phyloP scores from a whole-genome alignment of 2,113 vertebrate genomes.

The Myocastor coypus region DNA sequence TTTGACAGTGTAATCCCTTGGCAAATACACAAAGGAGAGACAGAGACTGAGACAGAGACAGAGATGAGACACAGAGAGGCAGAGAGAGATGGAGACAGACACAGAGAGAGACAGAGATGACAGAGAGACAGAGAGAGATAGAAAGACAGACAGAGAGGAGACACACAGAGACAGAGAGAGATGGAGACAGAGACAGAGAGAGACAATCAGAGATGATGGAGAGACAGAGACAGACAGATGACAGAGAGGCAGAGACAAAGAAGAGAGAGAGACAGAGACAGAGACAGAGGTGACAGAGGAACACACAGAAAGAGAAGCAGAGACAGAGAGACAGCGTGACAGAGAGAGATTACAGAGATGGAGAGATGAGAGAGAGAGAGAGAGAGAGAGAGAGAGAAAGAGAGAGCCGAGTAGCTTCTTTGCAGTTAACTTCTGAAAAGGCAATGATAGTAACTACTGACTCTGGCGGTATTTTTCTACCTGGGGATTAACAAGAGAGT shows the following conservation, averaged over 20 bases:
- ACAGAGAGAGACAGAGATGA: no score
- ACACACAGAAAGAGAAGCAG: no score
- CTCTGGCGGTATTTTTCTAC: background rate
- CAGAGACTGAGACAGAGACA: background rate
- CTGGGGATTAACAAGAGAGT: background rate
- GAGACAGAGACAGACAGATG: no score
- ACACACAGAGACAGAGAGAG: no score
- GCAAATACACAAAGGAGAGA: conserved; percentile 8
- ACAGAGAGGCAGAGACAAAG: background rate
- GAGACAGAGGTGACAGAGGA: no score
- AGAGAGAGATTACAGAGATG: no score
- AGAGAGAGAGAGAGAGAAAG: background rate
- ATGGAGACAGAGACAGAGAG: no score
- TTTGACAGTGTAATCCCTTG: background rate
- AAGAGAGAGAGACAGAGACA: background rate
- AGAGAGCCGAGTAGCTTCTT: background rate
- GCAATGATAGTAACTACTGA: background rate
- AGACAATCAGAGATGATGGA: no score
- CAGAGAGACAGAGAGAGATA: no score
- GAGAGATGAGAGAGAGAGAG: background rate
- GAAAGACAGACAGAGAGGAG: no score
- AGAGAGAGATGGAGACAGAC: background rate
- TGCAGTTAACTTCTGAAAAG: background rate
- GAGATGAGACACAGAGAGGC: background rate
- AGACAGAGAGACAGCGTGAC: no score